These are phyloP conservation scores for Euproctis similis DNA, from an alignment of 2,888 invertebrate species.

Conservation along the genomic window DNA sequence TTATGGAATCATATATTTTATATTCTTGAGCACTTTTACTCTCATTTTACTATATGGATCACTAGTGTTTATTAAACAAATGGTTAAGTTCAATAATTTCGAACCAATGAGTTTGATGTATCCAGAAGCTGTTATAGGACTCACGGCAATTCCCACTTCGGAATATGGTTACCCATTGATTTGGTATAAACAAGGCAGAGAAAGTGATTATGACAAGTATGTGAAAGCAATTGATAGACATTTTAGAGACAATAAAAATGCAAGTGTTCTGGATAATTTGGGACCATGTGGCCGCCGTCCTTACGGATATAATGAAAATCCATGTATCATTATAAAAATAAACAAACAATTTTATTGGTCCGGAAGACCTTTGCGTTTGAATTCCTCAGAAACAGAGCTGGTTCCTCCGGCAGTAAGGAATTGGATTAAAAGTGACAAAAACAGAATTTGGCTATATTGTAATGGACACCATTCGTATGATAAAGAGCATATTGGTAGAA, in stretches of 20 bases:
- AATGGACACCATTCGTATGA: conserved; percentile 50
- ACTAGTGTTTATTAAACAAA: conserved; percentile 31
- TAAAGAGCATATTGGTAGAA: conserved; percentile 50
- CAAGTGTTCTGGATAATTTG: conserved; percentile 29
- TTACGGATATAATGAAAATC: conserved; percentile 53
- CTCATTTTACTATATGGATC: conserved; percentile 41
- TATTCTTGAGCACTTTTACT: conserved; percentile 46
- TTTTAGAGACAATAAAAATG: conserved; percentile 29
- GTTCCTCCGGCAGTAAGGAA: conserved; percentile 39
- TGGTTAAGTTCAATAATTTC: conserved; percentile 20
- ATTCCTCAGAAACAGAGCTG: conserved; percentile 25
- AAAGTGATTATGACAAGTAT: conserved; percentile 43
- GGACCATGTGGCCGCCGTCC: conserved; percentile 54
- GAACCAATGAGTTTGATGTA: conserved; percentile 25
- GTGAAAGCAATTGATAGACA: conserved; percentile 42
- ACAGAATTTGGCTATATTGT: conserved; percentile 51
- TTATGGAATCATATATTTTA: conserved; percentile 47
- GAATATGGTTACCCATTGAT: conserved; percentile 42
- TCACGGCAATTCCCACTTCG: conserved; percentile 49
- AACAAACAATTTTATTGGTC: conserved; percentile 52
- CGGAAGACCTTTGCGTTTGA: conserved; percentile 38
- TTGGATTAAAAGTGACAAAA: conserved; percentile 38
- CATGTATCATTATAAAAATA: conserved; percentile 55
- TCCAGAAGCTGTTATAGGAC: conserved; percentile 42
- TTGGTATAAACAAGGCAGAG: conserved; percentile 42